Percentiles rank a stretch among this genome's conserved stretches.
Evolutionary conservation across 1,140 invertebrate genomes (phyloP).

Genomic region (Doryteuthis pealeii): DNA sequence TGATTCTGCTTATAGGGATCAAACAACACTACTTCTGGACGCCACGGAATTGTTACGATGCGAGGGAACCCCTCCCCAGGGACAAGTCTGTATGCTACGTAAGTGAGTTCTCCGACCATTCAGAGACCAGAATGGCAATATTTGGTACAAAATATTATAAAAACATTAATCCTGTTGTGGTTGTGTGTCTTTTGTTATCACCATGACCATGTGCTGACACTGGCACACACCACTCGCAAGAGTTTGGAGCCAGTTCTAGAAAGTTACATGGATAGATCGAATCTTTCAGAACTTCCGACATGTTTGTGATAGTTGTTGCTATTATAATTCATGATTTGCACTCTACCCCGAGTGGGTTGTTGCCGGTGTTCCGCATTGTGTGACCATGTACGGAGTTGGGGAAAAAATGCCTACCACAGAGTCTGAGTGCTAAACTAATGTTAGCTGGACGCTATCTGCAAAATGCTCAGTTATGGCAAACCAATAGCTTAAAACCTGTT

Average conservation of each 20-base stretch:
- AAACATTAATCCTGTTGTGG: constrained; percentile 40
- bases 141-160: constrained; percentile 41
- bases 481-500: constrained; percentile 4
- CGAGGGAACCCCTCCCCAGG: constrained; percentile 26
- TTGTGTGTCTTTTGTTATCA: constrained; percentile 31
- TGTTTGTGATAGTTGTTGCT: constrained; percentile 29
- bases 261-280: constrained; percentile 49
- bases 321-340: constrained; percentile 19
- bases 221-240: constrained; percentile 10
- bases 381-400: background rate
- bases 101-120: constrained; percentile 42
- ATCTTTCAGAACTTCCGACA: constrained; percentile 37
- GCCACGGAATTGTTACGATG: constrained; percentile 35
- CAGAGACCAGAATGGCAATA: constrained; percentile 41
- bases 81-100: constrained; percentile 32
- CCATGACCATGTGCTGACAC: constrained; percentile 12
- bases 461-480: background rate
- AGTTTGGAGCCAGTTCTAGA: constrained; percentile 29
- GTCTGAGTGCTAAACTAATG: constrained; percentile 1
- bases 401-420: background rate
- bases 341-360: constrained; percentile 2
- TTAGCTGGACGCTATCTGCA: constrained; percentile 6
- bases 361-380: constrained; percentile 14
- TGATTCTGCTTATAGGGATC: constrained; percentile 49
- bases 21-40: constrained; percentile 59